These are phyloP conservation scores for Oncorhynchus nerka DNA, from an alignment of 2,113 vertebrate genomes.

Conservation along the genomic window DNA sequence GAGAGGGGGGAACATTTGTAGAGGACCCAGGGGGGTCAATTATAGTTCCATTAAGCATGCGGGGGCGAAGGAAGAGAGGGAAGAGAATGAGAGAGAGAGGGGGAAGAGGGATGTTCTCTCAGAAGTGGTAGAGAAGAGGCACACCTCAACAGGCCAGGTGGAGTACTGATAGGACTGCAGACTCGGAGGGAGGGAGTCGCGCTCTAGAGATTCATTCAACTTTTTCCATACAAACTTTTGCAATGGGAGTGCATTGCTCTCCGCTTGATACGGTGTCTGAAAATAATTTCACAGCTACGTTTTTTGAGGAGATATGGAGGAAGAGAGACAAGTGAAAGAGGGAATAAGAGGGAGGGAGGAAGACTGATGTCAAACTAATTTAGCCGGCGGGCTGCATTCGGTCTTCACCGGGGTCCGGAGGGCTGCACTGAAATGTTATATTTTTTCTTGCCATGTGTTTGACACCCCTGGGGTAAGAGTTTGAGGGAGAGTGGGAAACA, in stretches of 20 bases:
- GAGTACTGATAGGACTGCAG: conserved; percentile 3
- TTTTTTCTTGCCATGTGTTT: too few relatives aligned
- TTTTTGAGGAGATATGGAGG: background rate
- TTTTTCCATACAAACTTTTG: conserved; percentile 24
- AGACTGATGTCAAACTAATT: background rate
- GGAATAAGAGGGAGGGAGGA: background rate
- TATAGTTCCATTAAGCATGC: conserved; percentile 48
- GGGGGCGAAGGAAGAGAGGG: conserved; percentile 21
- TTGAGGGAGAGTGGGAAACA: background rate
- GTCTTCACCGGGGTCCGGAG: too few relatives aligned
- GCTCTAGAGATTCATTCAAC: background rate
- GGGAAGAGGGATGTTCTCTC: conserved; percentile 36
- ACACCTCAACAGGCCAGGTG: conserved; percentile 37
- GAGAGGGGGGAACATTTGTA: conserved; percentile 32
- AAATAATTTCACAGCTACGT: too few relatives aligned
- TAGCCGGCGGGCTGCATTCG: too few relatives aligned
- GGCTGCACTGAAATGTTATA: too few relatives aligned
- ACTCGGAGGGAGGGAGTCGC: background rate
- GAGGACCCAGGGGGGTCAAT: conserved; percentile 55
- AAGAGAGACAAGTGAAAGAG: background rate
- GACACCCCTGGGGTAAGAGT: too few relatives aligned
- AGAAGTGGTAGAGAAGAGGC: conserved; percentile 26
- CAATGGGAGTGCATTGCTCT: background rate
- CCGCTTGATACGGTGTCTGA: background rate
- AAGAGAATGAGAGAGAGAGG: conserved; percentile 10